Conservation (phyloP, 2,888 invertebrate species). For the Calliphora vomitoria region DNA sequence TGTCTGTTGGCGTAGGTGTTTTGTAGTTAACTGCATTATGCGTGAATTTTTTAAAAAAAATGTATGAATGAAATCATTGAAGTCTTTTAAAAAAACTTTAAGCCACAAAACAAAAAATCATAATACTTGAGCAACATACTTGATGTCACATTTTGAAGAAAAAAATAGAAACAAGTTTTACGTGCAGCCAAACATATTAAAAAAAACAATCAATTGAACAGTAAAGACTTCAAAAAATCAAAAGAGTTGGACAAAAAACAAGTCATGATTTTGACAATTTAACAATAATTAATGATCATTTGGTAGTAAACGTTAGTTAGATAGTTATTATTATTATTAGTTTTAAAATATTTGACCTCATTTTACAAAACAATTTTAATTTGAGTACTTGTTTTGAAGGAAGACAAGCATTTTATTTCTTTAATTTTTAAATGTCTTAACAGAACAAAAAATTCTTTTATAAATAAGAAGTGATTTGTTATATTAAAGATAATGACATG, state of each 20-base stretch:
- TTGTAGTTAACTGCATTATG: slow-evolving; percentile 48
- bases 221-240: neutral
- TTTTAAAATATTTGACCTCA: slow-evolving; percentile 20
- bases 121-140: slow-evolving; percentile 77
- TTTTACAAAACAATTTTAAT: neutral
- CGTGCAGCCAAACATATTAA: neutral
- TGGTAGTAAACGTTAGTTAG: neutral
- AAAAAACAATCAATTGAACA: slow-evolving; percentile 31
- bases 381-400: neutral
- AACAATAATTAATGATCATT: slow-evolving; percentile 9
- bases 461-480: too few relatives aligned
- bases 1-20: slow-evolving; percentile 41
- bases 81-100: neutral
- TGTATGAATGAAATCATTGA: slow-evolving; percentile 37
- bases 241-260: slow-evolving; percentile 55
- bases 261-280: slow-evolving; percentile 37
- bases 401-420: neutral
- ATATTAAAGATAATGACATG: too few relatives aligned
- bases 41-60: slow-evolving; percentile 43
- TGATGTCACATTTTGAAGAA: neutral
- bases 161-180: slow-evolving; percentile 40
- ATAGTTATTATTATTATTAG: neutral
- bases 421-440: too few relatives aligned
- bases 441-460: too few relatives aligned
- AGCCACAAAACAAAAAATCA: slow-evolving; percentile 39